Percentiles rank a stretch among this genome's conserved stretches.
phyloP scores from a whole-genome alignment of 2,797 vertebrate species.

The Phataginus tetradactyla region DNA sequence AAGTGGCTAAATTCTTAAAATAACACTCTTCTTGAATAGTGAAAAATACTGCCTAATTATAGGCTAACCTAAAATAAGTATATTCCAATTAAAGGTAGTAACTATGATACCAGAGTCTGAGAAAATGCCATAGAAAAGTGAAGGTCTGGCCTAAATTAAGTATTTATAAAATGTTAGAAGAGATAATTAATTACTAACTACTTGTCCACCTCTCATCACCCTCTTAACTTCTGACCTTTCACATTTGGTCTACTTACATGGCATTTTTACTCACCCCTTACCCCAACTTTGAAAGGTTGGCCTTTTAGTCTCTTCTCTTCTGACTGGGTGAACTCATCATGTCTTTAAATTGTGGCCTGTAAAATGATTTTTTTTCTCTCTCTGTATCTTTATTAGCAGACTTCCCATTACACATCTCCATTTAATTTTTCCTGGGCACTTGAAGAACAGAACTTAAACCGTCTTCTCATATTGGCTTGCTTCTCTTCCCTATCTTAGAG shows the following conservation, averaged over 20 bases:
- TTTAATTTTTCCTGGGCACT: not conserved
- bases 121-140: not conserved
- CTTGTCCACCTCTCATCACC: not conserved
- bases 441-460: not conserved
- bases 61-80: constrained; percentile 31
- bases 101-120: not conserved
- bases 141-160: not conserved
- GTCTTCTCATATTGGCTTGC: not conserved
- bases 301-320: not conserved
- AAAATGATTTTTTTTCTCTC: not conserved
- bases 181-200: not conserved
- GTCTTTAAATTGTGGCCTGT: not conserved
- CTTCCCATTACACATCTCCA: not conserved
- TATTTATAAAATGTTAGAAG: not conserved
- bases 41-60: not conserved
- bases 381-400: not conserved
- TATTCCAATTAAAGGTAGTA: constrained; percentile 9
- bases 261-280: constrained; percentile 48
- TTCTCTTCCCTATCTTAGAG: not conserved
- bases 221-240: not conserved
- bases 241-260: not conserved
- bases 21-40: not conserved
- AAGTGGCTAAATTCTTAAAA: not conserved
- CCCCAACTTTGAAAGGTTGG: not conserved
- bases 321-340: not conserved